Evolutionary conservation across 2,797 vertebrate species (phyloP).

Genomic region (Manis pentadactyla): DNA sequence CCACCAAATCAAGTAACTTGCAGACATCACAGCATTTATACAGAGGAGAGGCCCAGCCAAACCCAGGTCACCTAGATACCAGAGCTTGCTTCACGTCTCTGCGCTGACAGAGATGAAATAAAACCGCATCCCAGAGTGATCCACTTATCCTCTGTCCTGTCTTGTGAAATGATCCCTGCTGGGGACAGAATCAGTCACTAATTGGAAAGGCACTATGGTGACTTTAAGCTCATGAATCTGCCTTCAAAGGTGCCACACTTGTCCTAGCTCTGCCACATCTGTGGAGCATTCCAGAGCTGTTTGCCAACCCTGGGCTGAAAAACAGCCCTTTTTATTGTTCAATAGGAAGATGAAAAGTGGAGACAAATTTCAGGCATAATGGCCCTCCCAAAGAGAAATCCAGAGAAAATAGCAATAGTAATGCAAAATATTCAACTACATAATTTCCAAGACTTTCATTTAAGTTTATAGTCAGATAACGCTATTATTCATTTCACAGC

Average conservation of each 20-base stretch:
- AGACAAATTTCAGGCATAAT: conserved; percentile 51
- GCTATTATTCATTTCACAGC: conserved; percentile 73
- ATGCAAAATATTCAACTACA: conserved; percentile 68
- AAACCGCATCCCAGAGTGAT: not conserved
- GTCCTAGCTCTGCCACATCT: not conserved
- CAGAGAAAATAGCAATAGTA: conserved; percentile 58
- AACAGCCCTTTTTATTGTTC: not conserved
- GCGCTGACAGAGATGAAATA: not conserved
- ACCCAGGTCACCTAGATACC: not conserved
- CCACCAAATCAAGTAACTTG: not conserved
- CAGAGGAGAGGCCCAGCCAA: not conserved
- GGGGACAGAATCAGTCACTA: not conserved
- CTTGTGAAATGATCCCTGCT: not conserved
- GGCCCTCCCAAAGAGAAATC: conserved; percentile 15
- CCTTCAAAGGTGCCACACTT: not conserved
- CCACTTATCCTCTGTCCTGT: not conserved
- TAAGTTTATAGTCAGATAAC: conserved; percentile 54
- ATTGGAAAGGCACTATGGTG: not conserved
- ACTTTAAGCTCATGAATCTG: not conserved
- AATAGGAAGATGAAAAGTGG: not conserved
- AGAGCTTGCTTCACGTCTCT: not conserved
- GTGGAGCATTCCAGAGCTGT: not conserved
- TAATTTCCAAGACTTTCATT: conserved; percentile 67
- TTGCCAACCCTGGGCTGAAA: not conserved
- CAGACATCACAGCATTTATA: not conserved